phyloP scores from a whole-genome alignment of 2,888 invertebrate species.

The Chrysopilus asiliformis region DNA sequence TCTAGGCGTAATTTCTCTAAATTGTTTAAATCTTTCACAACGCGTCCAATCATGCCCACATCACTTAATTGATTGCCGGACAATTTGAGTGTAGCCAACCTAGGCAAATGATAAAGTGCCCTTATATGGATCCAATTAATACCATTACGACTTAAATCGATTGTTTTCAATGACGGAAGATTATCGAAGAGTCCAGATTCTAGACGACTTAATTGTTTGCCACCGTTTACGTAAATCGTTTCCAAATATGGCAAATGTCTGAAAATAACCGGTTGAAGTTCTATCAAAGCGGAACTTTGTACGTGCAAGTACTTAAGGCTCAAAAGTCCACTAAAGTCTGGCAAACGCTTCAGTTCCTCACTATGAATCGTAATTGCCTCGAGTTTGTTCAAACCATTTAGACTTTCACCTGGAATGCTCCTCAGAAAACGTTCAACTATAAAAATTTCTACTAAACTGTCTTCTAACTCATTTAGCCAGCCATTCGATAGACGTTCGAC shows the following conservation, averaged over 20 bases:
- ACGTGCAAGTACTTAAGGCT: conserved; percentile 61
- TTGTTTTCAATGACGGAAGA: conserved; percentile 49
- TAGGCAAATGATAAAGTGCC: conserved; percentile 53
- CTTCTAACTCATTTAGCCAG: conserved; percentile 68
- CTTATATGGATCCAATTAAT: conserved; percentile 67
- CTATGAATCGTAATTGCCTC: conserved; percentile 77
- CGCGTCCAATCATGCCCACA: conserved; percentile 68
- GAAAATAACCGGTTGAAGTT: conserved; percentile 54
- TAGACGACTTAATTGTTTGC: conserved; percentile 49
- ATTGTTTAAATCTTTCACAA: conserved; percentile 59
- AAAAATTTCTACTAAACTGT: conserved; percentile 65
- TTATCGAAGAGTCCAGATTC: conserved; percentile 62
- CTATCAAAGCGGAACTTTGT: conserved; percentile 51
- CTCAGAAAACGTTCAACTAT: conserved; percentile 72
- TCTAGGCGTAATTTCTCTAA: conserved; percentile 57
- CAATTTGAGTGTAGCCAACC: conserved; percentile 53
- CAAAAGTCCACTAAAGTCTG: conserved; percentile 54
- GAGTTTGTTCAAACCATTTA: conserved; percentile 57
- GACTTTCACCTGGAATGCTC: conserved; percentile 63
- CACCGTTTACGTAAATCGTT: conserved; percentile 59
- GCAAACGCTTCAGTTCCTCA: conserved; percentile 58
- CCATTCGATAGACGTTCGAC: conserved; percentile 67
- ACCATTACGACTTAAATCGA: conserved; percentile 66
- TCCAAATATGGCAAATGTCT: conserved; percentile 58
- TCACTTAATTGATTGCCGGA: conserved; percentile 61